phyloP scores from a whole-genome alignment of 2,888 invertebrate genomes.

The Athalia cordata region DNA sequence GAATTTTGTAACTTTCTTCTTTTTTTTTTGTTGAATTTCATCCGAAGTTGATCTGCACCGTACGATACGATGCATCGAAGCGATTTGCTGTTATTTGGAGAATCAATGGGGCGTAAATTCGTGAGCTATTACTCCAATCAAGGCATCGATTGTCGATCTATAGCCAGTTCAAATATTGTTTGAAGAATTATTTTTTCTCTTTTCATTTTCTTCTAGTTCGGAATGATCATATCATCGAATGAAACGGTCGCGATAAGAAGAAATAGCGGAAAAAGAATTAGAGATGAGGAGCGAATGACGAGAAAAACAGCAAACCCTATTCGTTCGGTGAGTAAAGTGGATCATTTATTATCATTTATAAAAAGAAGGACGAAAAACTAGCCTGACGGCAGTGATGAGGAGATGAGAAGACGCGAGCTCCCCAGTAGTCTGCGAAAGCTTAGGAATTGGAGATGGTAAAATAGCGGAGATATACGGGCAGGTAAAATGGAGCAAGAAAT shows the following conservation, averaged over 20 bases:
- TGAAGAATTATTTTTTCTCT: background rate
- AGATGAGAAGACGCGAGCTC: conserved; percentile 22
- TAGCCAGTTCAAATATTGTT: background rate
- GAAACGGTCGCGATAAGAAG: background rate
- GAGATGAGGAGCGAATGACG: too few species aligned
- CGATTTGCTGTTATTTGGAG: too few species aligned
- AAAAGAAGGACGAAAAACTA: conserved; percentile 27
- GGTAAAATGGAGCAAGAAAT: conserved; percentile 18
- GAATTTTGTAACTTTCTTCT: too few species aligned
- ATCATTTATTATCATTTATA: conserved; percentile 38
- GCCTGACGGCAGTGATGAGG: conserved; percentile 21
- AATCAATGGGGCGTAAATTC: background rate
- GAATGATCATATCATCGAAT: background rate
- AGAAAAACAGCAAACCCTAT: conserved; percentile 1
- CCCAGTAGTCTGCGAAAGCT: background rate
- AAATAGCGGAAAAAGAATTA: too few species aligned
- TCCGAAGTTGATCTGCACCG: too few species aligned
- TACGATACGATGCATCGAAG: too few species aligned
- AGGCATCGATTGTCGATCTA: background rate
- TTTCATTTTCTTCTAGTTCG: background rate
- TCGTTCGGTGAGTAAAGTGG: conserved; percentile 14
- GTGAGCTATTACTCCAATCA: background rate
- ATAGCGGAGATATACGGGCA: background rate
- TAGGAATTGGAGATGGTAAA: background rate
- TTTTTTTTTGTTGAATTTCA: too few species aligned